Conservation (phyloP, 2,888 invertebrate species). For the Druceiella hillmani region DNA sequence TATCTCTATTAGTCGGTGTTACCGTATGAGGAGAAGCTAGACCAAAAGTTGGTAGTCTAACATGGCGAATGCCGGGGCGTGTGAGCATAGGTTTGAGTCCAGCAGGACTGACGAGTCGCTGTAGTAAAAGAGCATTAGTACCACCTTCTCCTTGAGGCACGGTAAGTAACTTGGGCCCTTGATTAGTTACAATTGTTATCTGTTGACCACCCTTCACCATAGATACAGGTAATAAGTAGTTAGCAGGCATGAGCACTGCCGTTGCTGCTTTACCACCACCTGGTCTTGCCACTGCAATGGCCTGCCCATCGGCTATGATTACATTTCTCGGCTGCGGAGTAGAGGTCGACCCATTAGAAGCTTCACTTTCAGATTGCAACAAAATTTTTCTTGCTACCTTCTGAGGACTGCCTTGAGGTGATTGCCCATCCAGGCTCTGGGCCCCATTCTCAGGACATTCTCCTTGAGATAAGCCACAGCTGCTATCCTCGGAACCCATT, state of each 20-base stretch:
- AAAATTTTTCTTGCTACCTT: slow-evolving; percentile 43
- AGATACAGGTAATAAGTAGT: slow-evolving; percentile 66
- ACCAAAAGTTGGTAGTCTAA: slow-evolving; percentile 42
- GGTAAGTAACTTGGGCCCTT: slow-evolving; percentile 52
- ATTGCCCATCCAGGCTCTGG: slow-evolving; percentile 42
- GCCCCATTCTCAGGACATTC: slow-evolving; percentile 43
- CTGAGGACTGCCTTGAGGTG: slow-evolving; percentile 52
- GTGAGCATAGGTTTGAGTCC: slow-evolving; percentile 51
- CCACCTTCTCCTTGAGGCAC: slow-evolving; percentile 42
- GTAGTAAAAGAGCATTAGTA: slow-evolving; percentile 59
- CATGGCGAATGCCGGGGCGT: slow-evolving; percentile 53
- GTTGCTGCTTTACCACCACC: slow-evolving; percentile 59
- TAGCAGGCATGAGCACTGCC: slow-evolving; percentile 64
- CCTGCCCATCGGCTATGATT: slow-evolving; percentile 59
- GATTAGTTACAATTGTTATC: slow-evolving; percentile 66
- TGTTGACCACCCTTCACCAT: slow-evolving; percentile 68
- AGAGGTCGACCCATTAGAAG: slow-evolving; percentile 27
- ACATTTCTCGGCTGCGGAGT: slow-evolving; percentile 40
- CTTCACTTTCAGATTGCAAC: slow-evolving; percentile 45
- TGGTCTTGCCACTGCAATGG: slow-evolving; percentile 56
- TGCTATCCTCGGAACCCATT: slow-evolving; percentile 72
- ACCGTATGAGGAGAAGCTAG: slow-evolving; percentile 35
- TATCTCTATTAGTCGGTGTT: slow-evolving; percentile 32
- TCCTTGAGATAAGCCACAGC: slow-evolving; percentile 60
- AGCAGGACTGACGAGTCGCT: slow-evolving; percentile 61